phyloP scores from a whole-genome alignment of 2,797 vertebrate genomes.

The Telmatherina bonti region DNA sequence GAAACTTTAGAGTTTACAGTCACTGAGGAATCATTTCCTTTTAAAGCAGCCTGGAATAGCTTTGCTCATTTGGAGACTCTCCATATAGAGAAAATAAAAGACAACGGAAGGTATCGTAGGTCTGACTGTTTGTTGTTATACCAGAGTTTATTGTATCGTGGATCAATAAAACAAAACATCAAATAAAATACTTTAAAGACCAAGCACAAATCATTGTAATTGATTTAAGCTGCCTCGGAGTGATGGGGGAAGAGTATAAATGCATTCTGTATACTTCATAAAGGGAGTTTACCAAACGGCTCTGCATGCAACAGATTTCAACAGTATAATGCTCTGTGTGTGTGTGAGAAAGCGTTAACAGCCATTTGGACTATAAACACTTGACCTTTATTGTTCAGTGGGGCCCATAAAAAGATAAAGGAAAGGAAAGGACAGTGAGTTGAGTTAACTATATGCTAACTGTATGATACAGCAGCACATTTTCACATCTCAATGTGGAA shows the following conservation, averaged over 20 bases:
- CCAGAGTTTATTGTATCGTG: constrained; percentile 1
- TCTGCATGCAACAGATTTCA: constrained; percentile 12
- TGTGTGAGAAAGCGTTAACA: constrained; percentile 54
- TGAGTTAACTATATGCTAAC: not conserved
- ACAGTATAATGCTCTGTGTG: constrained; percentile 14
- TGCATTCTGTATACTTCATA: not conserved
- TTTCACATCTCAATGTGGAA: not conserved
- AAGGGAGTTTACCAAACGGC: constrained; percentile 23
- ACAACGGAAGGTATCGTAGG: not conserved
- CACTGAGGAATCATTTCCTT: not conserved
- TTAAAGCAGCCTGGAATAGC: constrained; percentile 23
- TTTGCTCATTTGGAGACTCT: constrained; percentile 32
- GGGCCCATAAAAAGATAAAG: constrained; percentile 22
- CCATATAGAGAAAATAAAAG: constrained; percentile 17
- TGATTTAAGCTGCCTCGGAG: constrained; percentile 14
- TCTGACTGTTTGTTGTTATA: constrained; percentile 9
- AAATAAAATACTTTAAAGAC: constrained; percentile 38
- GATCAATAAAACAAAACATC: constrained; percentile 35
- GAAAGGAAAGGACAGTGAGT: constrained; percentile 13
- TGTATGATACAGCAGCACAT: constrained; percentile 18
- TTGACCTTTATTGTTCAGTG: constrained; percentile 48
- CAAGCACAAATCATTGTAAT: constrained; percentile 24
- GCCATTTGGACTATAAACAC: constrained; percentile 64
- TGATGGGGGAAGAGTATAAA: not conserved
- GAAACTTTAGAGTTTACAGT: constrained; percentile 30